phyloP scores from a whole-genome alignment of 2,113 vertebrate species.

The Dasyprocta punctata region DNA sequence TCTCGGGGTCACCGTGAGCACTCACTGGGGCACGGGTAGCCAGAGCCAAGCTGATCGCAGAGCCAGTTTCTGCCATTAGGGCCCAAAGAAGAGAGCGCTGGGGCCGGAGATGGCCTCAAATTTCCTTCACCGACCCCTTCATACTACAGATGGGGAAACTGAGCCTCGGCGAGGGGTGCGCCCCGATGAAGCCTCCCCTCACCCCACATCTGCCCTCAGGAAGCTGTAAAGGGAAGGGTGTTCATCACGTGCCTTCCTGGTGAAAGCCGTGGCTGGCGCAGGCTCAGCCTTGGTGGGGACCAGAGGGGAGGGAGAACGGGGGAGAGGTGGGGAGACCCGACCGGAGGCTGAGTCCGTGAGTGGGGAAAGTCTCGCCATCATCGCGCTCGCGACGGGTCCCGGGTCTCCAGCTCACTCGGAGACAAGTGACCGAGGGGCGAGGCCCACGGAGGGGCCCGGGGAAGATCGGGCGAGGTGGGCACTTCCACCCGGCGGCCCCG shows the following conservation, averaged over 20 bases:
- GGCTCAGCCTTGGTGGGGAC: neutral
- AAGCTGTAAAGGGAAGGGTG: neutral
- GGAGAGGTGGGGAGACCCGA: no score
- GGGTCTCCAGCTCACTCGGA: neutral
- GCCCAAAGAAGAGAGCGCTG: neutral
- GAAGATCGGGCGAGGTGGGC: neutral
- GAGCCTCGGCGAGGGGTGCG: neutral
- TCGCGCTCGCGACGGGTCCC: neutral
- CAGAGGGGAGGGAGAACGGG: rapidly evolving
- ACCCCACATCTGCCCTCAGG: rapidly evolving
- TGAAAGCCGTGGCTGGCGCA: neutral
- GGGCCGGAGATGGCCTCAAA: no score
- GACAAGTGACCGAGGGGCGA: no score
- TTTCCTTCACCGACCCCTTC: neutral
- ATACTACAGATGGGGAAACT: neutral
- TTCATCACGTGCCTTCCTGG: rapidly evolving
- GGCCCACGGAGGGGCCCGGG: neutral
- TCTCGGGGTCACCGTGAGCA: neutral
- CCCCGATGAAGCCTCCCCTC: neutral
- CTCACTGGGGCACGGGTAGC: neutral
- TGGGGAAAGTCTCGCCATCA: neutral
- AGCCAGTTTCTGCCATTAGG: neutral
- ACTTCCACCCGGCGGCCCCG: rapidly evolving
- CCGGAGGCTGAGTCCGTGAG: neutral
- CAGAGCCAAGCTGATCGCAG: neutral